These are phyloP conservation scores for Wasmannia auropunctata DNA, from an alignment of 1,140 invertebrate species.

Conservation along the genomic window DNA sequence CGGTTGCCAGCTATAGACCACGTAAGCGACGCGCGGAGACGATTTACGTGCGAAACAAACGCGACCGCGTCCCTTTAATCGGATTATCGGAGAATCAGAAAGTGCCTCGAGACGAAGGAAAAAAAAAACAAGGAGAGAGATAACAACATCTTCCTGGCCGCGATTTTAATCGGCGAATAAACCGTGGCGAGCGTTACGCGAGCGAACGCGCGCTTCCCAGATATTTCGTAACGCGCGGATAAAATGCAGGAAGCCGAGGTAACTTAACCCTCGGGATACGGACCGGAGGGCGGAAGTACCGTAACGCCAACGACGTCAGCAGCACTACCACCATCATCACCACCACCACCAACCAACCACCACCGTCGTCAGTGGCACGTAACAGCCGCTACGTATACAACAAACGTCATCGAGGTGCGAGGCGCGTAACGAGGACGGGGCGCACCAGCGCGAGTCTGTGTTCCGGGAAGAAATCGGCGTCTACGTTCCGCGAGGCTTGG, in stretches of 20 bases:
- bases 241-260: constrained; percentile 39
- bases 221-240: neutral
- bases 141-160: neutral
- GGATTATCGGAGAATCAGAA: neutral
- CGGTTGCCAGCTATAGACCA: constrained; percentile 60
- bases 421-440: constrained; percentile 34
- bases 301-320: constrained; percentile 73
- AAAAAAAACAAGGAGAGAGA: neutral
- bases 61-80: constrained; percentile 2
- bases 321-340: constrained; percentile 54
- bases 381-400: constrained; percentile 51
- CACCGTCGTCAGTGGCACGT: neutral
- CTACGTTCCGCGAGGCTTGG: neutral
- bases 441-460: constrained; percentile 22
- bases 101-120: neutral
- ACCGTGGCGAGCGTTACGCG: neutral
- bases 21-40: neutral
- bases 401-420: constrained; percentile 50
- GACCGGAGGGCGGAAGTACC: constrained; percentile 75
- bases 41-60: constrained; percentile 1
- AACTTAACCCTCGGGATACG: constrained; percentile 61
- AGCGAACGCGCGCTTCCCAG: neutral
- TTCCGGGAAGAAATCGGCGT: constrained; percentile 31
- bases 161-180: neutral
- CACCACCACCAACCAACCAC: constrained; percentile 40